Evolutionary conservation across 2,113 vertebrate genomes (phyloP).

Genomic region (Pontoporia blainvillei): DNA sequence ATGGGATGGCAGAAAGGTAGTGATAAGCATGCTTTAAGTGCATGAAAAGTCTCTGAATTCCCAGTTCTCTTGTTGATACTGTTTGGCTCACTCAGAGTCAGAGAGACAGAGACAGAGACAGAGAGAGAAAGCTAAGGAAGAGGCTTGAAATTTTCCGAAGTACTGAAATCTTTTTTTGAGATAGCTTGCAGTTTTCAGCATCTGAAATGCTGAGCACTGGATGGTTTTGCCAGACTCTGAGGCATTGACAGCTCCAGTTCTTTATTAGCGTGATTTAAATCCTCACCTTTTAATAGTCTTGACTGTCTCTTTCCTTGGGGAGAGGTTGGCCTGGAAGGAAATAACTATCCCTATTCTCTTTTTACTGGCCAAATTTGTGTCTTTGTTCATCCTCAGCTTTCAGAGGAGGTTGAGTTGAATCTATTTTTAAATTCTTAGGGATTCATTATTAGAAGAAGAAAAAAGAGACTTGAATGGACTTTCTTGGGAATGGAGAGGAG

Average conservation of each 20-base stretch:
- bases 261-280: background rate
- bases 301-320: background rate
- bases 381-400: slow-evolving; percentile 26
- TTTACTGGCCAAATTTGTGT: background rate
- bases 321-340: background rate
- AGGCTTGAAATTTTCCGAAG: background rate
- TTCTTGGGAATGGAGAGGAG: background rate
- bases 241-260: background rate
- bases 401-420: background rate
- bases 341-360: background rate
- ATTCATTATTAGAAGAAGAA: background rate
- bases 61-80: background rate
- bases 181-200: background rate
- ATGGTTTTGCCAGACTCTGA: background rate
- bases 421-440: background rate
- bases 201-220: background rate
- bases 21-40: background rate
- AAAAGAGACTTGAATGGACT: background rate
- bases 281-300: background rate
- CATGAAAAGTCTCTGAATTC: background rate
- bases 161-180: background rate
- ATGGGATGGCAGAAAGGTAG: background rate
- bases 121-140: background rate
- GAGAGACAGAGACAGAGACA: background rate
- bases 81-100: background rate